Conservation (phyloP, 2,797 vertebrate species). For the Cryptoprocta ferox region DNA sequence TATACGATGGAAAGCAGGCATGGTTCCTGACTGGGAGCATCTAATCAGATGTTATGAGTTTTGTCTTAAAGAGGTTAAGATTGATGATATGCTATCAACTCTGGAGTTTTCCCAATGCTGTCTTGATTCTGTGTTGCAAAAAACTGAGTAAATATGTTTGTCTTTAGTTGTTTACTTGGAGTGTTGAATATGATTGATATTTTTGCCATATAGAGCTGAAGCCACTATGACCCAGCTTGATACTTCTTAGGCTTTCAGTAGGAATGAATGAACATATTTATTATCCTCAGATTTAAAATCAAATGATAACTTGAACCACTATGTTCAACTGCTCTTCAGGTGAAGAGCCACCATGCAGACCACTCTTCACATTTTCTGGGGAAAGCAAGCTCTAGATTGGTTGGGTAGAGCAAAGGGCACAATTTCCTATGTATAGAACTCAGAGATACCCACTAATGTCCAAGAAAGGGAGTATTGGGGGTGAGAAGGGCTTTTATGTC, state of each 20-base stretch:
- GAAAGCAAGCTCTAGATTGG: neutral
- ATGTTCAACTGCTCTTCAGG: neutral
- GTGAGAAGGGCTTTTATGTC: neutral
- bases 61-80: constrained; percentile 56
- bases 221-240: neutral
- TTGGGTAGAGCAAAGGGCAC: neutral
- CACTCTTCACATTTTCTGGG: neutral
- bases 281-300: neutral
- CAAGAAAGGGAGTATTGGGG: neutral
- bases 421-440: neutral
- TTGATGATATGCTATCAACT: neutral
- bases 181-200: neutral
- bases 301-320: neutral
- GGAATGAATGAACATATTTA: neutral
- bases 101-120: constrained; percentile 18
- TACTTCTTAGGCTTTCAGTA: neutral
- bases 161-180: constrained; percentile 9
- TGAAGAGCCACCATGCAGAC: neutral
- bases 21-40: constrained; percentile 45
- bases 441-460: neutral
- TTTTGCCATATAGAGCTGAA: constrained; percentile 47
- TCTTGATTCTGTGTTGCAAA: constrained; percentile 56
- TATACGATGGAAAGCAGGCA: neutral
- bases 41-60: constrained; percentile 68
- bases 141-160: constrained; percentile 43